Evolutionary conservation across 2,113 vertebrate species (phyloP).

Genomic region (Puntigrus tetrazona): DNA sequence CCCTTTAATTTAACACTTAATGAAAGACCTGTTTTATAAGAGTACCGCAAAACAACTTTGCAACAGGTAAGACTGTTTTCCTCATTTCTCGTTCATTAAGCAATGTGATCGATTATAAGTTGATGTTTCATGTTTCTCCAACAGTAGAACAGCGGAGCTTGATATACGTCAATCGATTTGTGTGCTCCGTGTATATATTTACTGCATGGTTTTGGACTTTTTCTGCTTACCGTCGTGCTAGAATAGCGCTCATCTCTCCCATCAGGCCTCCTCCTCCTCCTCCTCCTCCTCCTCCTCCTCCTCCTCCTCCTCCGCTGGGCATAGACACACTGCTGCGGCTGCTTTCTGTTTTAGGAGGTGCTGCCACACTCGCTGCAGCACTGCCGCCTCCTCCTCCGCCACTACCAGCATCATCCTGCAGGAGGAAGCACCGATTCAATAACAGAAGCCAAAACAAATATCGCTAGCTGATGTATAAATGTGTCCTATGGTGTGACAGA

Average conservation of each 20-base stretch:
- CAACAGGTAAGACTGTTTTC: not conserved
- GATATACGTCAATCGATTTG: not conserved
- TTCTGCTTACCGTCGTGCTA: constrained; percentile 83
- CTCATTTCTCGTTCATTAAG: not conserved
- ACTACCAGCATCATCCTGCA: constrained; percentile 76
- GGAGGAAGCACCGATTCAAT: constrained; percentile 58
- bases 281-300: constrained; percentile 74
- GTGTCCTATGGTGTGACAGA: too few relatives aligned
- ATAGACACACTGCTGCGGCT: constrained; percentile 73
- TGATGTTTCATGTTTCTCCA: not conserved
- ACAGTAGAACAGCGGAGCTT: not conserved
- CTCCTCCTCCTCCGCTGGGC: constrained; percentile 72
- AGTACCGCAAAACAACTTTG: not conserved
- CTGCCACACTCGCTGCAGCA: constrained; percentile 39
- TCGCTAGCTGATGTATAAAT: too few relatives aligned
- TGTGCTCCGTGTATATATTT: not conserved
- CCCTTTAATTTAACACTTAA: not conserved
- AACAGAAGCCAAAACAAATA: not conserved
- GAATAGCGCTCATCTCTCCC: constrained; percentile 92
- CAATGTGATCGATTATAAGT: not conserved
- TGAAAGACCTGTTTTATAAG: too few relatives aligned
- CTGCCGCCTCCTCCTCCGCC: constrained; percentile 68
- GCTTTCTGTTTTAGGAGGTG: constrained; percentile 71
- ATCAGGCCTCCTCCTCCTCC: constrained; percentile 83
- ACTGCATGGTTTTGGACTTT: not conserved